These are phyloP conservation scores for Cremastinae sp. DNA, from an alignment of 2,888 invertebrate species.

Conservation along the genomic window DNA sequence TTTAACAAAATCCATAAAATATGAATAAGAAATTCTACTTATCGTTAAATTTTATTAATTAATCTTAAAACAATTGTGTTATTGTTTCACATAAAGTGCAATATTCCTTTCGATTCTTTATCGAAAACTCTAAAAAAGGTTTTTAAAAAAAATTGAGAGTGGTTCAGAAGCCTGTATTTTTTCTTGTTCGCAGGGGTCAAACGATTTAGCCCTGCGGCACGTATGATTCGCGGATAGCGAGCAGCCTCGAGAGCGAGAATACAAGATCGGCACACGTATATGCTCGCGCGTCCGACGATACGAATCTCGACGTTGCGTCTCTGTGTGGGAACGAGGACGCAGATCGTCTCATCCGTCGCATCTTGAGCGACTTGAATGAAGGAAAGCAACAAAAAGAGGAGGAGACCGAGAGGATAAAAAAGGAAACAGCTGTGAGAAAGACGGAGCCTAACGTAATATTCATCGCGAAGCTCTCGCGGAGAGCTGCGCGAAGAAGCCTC, in stretches of 20 bases:
- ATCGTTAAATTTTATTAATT: no score
- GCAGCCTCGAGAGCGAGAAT: conserved; percentile 25
- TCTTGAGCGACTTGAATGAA: conserved; percentile 29
- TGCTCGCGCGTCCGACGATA: conserved; percentile 66
- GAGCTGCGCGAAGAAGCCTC: conserved; percentile 58
- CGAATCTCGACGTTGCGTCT: conserved; percentile 67
- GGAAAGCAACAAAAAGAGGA: conserved; percentile 8
- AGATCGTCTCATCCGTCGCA: conserved; percentile 7
- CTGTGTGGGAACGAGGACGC: conserved; percentile 67
- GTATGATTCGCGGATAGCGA: conserved; percentile 35
- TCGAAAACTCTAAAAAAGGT: neutral
- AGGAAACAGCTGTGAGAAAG: conserved; percentile 28
- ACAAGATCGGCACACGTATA: conserved; percentile 67
- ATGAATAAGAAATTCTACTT: no score
- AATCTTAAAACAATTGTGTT: no score
- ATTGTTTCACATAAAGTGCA: no score
- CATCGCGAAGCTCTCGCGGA: conserved; percentile 70
- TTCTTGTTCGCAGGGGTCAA: conserved; percentile 55
- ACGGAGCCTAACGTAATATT: conserved; percentile 73
- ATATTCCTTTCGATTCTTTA: no score
- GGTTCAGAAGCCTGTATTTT: neutral
- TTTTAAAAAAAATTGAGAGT: no score
- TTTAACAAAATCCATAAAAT: no score
- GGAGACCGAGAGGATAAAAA: conserved; percentile 1
- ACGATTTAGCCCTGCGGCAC: conserved; percentile 63